phyloP scores from a whole-genome alignment of 1,140 invertebrate genomes.

The Anagrus nilaparvatae region DNA sequence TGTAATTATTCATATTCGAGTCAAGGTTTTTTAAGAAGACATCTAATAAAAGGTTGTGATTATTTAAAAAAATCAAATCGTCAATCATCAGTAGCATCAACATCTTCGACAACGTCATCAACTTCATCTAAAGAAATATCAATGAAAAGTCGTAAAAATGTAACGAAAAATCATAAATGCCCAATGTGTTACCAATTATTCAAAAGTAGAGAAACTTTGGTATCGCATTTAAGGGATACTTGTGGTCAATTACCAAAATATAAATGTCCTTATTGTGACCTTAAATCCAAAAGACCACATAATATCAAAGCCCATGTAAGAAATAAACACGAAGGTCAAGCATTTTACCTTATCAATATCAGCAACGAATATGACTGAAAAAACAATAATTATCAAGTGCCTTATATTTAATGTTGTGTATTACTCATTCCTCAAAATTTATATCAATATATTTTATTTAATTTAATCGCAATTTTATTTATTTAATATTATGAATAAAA shows the following conservation, averaged over 20 bases:
- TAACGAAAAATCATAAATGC: constrained; percentile 25
- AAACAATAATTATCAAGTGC: too few species aligned
- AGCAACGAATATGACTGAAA: too few species aligned
- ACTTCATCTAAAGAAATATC: neutral
- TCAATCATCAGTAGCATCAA: neutral
- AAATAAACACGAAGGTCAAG: constrained; percentile 4
- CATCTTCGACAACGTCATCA: neutral
- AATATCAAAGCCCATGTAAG: constrained; percentile 12
- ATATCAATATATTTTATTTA: too few species aligned
- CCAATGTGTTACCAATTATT: constrained; percentile 40
- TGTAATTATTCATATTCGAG: constrained; percentile 21
- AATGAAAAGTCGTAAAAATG: neutral
- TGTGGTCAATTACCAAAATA: constrained; percentile 36
- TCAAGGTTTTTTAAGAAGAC: constrained; percentile 19
- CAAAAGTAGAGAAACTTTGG: constrained; percentile 42
- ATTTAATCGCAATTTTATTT: too few species aligned
- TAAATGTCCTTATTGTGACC: constrained; percentile 32
- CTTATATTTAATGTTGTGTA: too few species aligned
- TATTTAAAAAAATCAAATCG: constrained; percentile 10
- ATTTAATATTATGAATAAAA: too few species aligned
- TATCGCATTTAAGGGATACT: constrained; percentile 37
- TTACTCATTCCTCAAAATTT: too few species aligned
- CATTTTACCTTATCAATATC: constrained; percentile 9
- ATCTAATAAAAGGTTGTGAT: constrained; percentile 21
- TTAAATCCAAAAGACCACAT: constrained; percentile 3